These are phyloP conservation scores for Oophaga pumilio DNA, from an alignment of 2,113 vertebrate genomes.

Conservation along the genomic window DNA sequence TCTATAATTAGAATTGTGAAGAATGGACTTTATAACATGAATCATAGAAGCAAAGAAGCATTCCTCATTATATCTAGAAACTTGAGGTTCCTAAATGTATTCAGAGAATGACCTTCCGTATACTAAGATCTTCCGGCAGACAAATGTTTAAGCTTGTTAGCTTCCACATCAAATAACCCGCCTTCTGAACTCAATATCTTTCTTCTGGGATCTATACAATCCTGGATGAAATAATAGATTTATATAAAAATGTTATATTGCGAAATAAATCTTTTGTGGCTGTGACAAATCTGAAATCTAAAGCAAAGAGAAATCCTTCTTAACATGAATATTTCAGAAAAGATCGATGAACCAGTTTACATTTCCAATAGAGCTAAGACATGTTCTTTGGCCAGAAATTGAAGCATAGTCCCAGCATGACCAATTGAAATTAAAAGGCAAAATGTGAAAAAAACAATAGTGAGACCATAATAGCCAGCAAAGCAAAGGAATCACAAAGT, in stretches of 20 bases:
- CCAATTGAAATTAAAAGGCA: background rate
- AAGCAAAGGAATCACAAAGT: background rate
- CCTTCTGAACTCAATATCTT: background rate
- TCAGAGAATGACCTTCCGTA: background rate
- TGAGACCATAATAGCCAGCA: background rate
- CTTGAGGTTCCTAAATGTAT: background rate
- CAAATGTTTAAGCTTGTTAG: background rate
- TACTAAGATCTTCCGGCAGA: background rate
- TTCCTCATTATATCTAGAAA: slow-evolving; percentile 3
- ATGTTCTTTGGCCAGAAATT: background rate
- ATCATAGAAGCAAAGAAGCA: background rate
- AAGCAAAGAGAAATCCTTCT: slow-evolving; percentile 5
- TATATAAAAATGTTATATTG: background rate
- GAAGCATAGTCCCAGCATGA: background rate
- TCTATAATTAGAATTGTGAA: background rate
- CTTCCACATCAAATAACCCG: slow-evolving; percentile 6
- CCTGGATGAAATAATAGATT: background rate
- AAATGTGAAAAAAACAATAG: background rate
- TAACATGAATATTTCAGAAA: background rate
- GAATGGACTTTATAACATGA: background rate
- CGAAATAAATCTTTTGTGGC: background rate
- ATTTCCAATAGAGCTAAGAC: background rate
- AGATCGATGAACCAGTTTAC: background rate
- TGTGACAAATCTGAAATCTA: background rate
- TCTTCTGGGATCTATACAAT: background rate